Percentiles rank a stretch among this genome's conserved stretches.
Evolutionary conservation across 1,140 invertebrate species (phyloP).

Genomic region (Amyelois transitella): DNA sequence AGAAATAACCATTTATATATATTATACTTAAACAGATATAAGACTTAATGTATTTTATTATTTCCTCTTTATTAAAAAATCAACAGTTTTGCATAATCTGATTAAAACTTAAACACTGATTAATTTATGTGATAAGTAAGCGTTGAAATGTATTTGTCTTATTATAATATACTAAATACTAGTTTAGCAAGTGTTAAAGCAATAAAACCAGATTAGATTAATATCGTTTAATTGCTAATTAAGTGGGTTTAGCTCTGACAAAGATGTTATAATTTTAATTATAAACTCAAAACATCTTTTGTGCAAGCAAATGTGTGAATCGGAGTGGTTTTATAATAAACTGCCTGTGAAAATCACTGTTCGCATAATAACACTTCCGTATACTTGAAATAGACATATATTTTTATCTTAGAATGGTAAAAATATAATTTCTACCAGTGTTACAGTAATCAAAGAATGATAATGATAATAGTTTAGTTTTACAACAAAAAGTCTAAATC

Average conservation of each 20-base stretch:
- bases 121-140: neutral
- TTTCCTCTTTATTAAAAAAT: neutral
- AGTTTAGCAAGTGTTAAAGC: slow-evolving; percentile 20
- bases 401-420: no score
- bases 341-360: neutral
- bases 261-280: slow-evolving; percentile 12
- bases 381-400: no score
- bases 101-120: slow-evolving; percentile 3
- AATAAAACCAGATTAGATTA: slow-evolving; percentile 38
- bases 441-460: no score
- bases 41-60: no score
- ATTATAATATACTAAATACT: slow-evolving; percentile 10
- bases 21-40: no score
- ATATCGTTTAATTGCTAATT: slow-evolving; percentile 35
- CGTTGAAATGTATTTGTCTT: slow-evolving; percentile 9
- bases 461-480: no score
- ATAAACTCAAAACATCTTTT: neutral
- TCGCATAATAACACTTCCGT: no score
- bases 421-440: no score
- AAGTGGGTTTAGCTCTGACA: slow-evolving; percentile 23
- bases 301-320: neutral
- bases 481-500: no score
- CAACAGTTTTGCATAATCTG: neutral
- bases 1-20: no score
- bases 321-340: neutral